Evolutionary conservation across 2,797 vertebrate species (phyloP).

Genomic region (Oryzias sinensis): DNA sequence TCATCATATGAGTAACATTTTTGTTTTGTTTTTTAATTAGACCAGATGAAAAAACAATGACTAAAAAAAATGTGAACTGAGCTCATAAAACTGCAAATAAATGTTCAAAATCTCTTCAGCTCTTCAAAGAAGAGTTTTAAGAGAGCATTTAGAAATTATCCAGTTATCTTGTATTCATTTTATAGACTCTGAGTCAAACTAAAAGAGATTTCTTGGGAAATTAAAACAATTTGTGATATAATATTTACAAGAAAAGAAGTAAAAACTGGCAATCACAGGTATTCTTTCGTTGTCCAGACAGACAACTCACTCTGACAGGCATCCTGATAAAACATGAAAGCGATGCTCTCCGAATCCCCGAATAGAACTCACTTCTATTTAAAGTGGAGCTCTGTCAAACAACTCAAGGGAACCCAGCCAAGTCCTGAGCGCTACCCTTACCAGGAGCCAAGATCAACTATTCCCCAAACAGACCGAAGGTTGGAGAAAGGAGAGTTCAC

Average conservation of each 20-base stretch:
- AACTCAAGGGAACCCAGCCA: constrained; percentile 38
- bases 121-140: neutral
- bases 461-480: constrained; percentile 42
- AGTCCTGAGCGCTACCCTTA: constrained; percentile 29
- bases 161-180: no score
- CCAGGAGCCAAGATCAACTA: constrained; percentile 69
- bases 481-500: constrained; percentile 50
- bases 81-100: neutral
- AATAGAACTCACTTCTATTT: constrained; percentile 38
- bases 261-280: constrained; percentile 22
- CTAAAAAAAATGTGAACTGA: no score
- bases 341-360: constrained; percentile 21
- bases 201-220: constrained; percentile 14
- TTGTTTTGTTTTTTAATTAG: no score
- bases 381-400: constrained; percentile 35
- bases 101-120: neutral
- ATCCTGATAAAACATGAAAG: constrained; percentile 11
- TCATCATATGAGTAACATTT: no score
- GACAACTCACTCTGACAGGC: constrained; percentile 18
- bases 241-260: constrained; percentile 20
- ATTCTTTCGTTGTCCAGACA: constrained; percentile 24
- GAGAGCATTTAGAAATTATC: neutral
- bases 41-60: no score
- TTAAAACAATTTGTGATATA: constrained; percentile 17
- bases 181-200: constrained; percentile 15